Base-by-base conservation (phyloP, 2,113 vertebrate genomes). In the Spea bombifrons region DNA sequence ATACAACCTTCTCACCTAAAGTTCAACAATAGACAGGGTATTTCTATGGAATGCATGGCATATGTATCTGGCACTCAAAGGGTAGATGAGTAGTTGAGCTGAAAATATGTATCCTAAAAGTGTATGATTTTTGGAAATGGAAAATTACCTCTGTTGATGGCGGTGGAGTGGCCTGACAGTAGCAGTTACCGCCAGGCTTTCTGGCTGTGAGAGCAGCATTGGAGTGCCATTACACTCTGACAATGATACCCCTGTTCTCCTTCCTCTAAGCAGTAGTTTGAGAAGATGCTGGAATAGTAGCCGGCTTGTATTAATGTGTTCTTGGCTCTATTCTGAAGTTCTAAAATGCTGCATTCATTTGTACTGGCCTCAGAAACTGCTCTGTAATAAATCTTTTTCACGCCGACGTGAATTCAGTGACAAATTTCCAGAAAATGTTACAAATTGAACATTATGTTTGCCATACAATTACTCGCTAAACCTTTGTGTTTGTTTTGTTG, bases 151-250 rank as follows among this genome's bases (percentile, higher is more conserved):
- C 71, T 49, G 30, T 70, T 13, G 57, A 59, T 9, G 50, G 43
- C 65, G 16, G 15, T 15, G 8, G 66, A 44, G 16, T 66, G 59
- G 55, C 63, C 44, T 7, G 52, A 53, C 10, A 55, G 9, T 59
- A 46, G 67, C 55, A 71, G 68, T 61, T 48, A 46, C 49, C 47
- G 48, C 44, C 13, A 79, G 44, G 61, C 63, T 48, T 48, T 79
- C 67, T 79, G 70, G 70, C 50, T 66, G 77, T 66, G 63, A 66
- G 43, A 73, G 70, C 68, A 72, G 47, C 63, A 65, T 48, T 78
- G 76, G 71, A 78, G 69, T 46, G 70, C 50, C 72, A 79, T 65
- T 79, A 79, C 73, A 43, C 65, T 15, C 44, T 79, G 43, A 79
- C 77, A 79, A 79, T 66, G 70, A 66, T 45, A 65, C 70, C 53